Evolutionary conservation across 1,140 invertebrate species (phyloP), one percentile per base, ranked within the genome.

Genomic region (Dendroctonus ponderosae): DNA sequence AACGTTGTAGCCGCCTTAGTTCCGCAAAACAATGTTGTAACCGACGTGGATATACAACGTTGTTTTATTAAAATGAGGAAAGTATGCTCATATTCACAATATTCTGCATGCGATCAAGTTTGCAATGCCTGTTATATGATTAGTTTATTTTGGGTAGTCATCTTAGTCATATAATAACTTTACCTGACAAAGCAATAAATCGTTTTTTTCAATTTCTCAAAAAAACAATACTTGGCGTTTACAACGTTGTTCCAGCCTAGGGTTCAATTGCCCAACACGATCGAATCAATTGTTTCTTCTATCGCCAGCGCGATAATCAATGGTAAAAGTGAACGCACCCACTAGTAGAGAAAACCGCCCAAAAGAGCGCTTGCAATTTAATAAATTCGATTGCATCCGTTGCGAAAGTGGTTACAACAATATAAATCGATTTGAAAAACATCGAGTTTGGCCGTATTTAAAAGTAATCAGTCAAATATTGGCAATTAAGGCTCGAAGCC

Each of bases 1-100:
- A 51, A 51, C n/a, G 50, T 51, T 51, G 50, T 6, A 51, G 26
- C n/a, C 50, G 3, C 50, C 50, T 26, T 51, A 0, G 26, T 14
- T 51, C 26, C 50, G 50, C 26, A 26, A 51, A 51, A 51, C 50
- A 51, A 51, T 26, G 6, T 51, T 51, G 50, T 51, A 51, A 51
- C 50, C n/a, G 6, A 51, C 50, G 50, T 51, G 50, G 6, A 51
- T 51, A 51, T 6, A 26, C n/a, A 51, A 51, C 50, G 8, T 51
- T 6, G 2, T 51, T 2, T n/a, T 5, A 51, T 6, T 51, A 26
- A 51, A 51, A 51, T 14, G 5, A 14, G 1, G 3, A 1, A 51
- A 51, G 26, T 14, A 51, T 8, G 50, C 2, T 51, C 2, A 51
- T 14, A 51, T 14, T 51, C 6, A 51, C 26, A 15, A 14, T 51